Evolutionary conservation across 2,888 invertebrate genomes (phyloP).

Genomic region (Pristionchus mayeri): DNA sequence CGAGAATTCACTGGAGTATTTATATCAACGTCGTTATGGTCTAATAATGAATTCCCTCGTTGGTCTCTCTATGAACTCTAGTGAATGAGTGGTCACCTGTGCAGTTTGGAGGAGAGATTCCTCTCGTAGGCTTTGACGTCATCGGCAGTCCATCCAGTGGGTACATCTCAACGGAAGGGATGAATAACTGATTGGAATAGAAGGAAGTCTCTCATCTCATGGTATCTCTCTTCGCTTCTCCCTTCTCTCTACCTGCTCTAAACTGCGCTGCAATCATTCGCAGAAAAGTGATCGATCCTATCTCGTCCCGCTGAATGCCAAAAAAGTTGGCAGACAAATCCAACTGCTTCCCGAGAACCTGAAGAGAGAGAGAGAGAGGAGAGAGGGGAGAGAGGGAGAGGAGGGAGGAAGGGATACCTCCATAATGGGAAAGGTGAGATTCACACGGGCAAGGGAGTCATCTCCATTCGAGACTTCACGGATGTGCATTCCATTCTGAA

Average conservation of each 20-base stretch:
- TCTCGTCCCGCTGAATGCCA: constrained; percentile 62
- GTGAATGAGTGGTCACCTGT: constrained; percentile 58
- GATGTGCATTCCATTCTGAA: constrained; percentile 68
- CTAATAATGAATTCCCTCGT: neutral
- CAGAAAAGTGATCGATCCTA: constrained; percentile 30
- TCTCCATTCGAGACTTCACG: constrained; percentile 43
- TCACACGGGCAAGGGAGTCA: constrained; percentile 53
- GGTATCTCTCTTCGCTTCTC: neutral
- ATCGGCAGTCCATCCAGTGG: constrained; percentile 62
- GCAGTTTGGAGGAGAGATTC: constrained; percentile 63
- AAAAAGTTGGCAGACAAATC: constrained; percentile 73
- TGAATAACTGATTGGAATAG: neutral
- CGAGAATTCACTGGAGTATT: constrained; percentile 60
- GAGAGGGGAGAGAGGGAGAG: neutral
- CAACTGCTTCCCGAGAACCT: constrained; percentile 65
- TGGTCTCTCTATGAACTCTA: constrained; percentile 35
- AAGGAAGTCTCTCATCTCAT: neutral
- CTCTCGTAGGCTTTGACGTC: constrained; percentile 67
- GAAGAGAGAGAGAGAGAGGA: neutral
- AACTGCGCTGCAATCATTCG: constrained; percentile 46
- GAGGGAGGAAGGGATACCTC: constrained; percentile 43
- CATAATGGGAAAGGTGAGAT: constrained; percentile 70
- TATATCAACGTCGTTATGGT: neutral
- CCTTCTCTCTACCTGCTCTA: constrained; percentile 41
- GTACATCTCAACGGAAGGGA: constrained; percentile 57